These are phyloP conservation scores for Carassius gibelio DNA, from an alignment of 2,113 vertebrate species.

Conservation along the genomic window DNA sequence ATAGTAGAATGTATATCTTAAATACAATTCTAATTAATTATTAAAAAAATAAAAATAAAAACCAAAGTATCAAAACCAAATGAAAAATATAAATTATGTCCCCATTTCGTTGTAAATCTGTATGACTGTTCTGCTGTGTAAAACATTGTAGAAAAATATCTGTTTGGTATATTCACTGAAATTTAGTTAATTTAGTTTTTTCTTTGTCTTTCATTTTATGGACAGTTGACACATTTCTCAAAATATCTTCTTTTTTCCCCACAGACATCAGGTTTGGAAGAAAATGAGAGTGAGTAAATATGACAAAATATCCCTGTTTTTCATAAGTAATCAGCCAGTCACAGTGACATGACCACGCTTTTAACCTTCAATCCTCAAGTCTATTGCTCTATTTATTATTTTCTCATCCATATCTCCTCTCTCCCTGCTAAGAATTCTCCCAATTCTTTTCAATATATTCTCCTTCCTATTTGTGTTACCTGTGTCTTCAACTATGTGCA, in stretches of 20 bases:
- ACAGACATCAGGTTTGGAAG: slow-evolving; percentile 28
- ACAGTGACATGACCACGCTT: not conserved
- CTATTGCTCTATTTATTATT: not conserved
- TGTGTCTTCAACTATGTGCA: not conserved
- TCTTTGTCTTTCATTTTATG: not conserved
- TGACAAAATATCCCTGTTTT: not conserved
- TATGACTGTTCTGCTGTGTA: not conserved
- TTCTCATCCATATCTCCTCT: not conserved
- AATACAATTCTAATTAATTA: not conserved
- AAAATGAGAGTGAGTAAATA: slow-evolving; percentile 31
- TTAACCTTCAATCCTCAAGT: not conserved
- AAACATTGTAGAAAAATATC: not conserved
- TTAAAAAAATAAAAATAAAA: not conserved
- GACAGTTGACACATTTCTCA: slow-evolving; percentile 5
- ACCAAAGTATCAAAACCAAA: not conserved
- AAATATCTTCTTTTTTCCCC: not conserved
- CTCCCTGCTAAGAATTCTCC: not conserved
- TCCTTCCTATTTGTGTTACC: not conserved
- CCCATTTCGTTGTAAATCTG: not conserved
- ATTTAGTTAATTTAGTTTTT: not conserved
- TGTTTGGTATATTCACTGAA: not conserved
- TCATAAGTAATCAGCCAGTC: not conserved
- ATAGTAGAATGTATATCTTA: not conserved
- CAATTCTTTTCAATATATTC: not conserved
- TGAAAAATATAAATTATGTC: not conserved